phyloP scores from a whole-genome alignment of 2,113 vertebrate genomes.

The Phaethornis superciliosus region DNA sequence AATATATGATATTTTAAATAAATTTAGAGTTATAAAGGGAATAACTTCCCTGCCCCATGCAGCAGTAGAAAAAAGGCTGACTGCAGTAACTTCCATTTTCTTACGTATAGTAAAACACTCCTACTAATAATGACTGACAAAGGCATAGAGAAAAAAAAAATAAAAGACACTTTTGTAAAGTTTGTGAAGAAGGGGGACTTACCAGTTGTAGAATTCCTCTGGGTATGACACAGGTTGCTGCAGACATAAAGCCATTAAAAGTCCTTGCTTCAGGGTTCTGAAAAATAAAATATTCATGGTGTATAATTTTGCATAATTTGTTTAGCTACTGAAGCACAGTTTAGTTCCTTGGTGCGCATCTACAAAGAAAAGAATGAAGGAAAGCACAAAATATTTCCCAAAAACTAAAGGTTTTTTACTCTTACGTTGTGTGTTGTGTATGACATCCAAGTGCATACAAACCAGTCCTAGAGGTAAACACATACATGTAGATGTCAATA shows the following conservation, averaged over 20 bases:
- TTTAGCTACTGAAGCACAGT: conserved; percentile 77
- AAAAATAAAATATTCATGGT: conserved; percentile 79
- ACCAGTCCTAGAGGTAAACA: neutral
- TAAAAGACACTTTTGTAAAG: conserved; percentile 24
- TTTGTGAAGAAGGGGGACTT: conserved; percentile 58
- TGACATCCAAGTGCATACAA: neutral
- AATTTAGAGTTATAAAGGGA: conserved; percentile 9
- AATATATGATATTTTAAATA: conserved; percentile 25
- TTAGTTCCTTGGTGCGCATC: conserved; percentile 70
- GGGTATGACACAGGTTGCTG: conserved; percentile 60
- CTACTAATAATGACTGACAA: conserved; percentile 54
- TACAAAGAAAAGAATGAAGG: conserved; percentile 48
- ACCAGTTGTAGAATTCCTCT: conserved; percentile 61
- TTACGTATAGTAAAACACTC: conserved; percentile 40
- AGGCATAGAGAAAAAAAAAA: conserved; percentile 26
- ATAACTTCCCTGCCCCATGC: neutral
- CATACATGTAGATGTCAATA: neutral
- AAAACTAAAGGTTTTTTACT: neutral
- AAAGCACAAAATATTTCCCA: conserved; percentile 25
- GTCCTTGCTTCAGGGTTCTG: conserved; percentile 75
- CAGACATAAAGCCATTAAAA: conserved; percentile 70
- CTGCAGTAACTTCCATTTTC: conserved; percentile 15
- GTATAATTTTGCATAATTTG: conserved; percentile 82
- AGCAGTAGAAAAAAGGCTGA: conserved; percentile 12
- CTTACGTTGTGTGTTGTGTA: neutral